phyloP scores from a whole-genome alignment of 2,797 vertebrate genomes.

The Picus viridis region DNA sequence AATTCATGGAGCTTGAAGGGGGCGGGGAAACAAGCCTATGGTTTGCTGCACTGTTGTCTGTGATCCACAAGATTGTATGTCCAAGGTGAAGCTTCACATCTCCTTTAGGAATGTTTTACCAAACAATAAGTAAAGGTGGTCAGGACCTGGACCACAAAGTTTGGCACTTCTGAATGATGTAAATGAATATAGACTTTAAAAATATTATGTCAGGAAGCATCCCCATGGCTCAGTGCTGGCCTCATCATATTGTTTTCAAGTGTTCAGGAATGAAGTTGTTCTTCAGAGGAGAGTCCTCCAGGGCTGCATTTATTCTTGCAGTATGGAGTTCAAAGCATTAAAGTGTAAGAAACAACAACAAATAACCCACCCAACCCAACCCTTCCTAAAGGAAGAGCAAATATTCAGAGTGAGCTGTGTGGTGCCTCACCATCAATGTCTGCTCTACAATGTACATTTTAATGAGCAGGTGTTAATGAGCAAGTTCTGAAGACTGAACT shows the following conservation, averaged over 20 bases:
- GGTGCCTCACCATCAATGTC: not conserved
- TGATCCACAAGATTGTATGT: accelerated
- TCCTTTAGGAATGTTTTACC: not conserved
- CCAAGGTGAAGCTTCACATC: not conserved
- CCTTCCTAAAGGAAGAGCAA: not conserved
- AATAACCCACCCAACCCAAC: not conserved
- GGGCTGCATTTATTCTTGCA: constrained; percentile 10
- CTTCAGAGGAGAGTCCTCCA: not conserved
- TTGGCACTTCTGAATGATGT: not conserved
- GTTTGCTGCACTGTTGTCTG: not conserved
- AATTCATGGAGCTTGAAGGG: not conserved
- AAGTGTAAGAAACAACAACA: not conserved
- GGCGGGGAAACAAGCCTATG: not conserved
- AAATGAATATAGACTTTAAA: not conserved
- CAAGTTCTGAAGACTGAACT: not conserved
- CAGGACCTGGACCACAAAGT: not conserved
- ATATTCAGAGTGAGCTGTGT: not conserved
- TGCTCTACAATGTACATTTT: not conserved
- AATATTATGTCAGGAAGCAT: not conserved
- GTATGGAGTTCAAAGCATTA: not conserved
- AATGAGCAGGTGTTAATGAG: constrained; percentile 22
- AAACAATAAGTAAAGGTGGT: not conserved
- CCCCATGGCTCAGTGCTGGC: not conserved
- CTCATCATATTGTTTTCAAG: not conserved
- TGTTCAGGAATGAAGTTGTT: not conserved